These are phyloP conservation scores for Ramphastos sulfuratus DNA, from an alignment of 2,113 vertebrate genomes.

Conservation along the genomic window DNA sequence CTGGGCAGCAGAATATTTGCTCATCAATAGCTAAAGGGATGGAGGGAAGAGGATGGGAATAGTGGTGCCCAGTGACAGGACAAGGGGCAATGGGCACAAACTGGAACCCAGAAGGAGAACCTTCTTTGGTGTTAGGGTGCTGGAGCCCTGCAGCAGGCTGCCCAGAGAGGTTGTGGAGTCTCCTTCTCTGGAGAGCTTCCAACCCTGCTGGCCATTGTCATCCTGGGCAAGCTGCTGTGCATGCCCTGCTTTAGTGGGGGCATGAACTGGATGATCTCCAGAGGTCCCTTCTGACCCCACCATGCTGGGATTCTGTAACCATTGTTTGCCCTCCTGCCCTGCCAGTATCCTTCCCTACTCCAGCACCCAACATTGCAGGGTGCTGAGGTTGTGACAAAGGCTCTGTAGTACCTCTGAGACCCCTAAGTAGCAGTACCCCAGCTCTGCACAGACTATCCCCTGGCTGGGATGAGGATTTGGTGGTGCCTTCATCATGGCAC, in stretches of 20 bases:
- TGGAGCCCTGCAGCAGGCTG: too few species aligned
- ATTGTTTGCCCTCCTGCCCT: neutral
- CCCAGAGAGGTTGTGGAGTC: too few species aligned
- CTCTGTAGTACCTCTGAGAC: neutral
- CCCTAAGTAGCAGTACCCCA: neutral
- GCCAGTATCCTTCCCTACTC: neutral
- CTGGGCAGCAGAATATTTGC: neutral
- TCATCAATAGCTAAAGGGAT: neutral
- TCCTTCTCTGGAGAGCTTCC: too few species aligned
- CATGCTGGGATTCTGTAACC: neutral
- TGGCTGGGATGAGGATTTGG: neutral
- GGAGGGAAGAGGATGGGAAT: too few species aligned
- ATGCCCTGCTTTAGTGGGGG: too few species aligned
- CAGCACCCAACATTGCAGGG: neutral
- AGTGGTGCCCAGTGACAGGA: too few species aligned
- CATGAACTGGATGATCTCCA: neutral
- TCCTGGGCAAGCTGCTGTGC: too few species aligned
- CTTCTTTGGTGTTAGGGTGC: too few species aligned
- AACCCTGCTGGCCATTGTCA: too few species aligned
- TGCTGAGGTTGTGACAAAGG: rapidly evolving
- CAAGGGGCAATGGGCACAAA: too few species aligned
- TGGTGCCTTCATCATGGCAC: neutral
- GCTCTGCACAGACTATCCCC: neutral
- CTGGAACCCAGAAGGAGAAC: too few species aligned
- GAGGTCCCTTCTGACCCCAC: neutral